Conservation (phyloP, 2,888 invertebrate genomes). For the Drosophila acutilabella region DNA sequence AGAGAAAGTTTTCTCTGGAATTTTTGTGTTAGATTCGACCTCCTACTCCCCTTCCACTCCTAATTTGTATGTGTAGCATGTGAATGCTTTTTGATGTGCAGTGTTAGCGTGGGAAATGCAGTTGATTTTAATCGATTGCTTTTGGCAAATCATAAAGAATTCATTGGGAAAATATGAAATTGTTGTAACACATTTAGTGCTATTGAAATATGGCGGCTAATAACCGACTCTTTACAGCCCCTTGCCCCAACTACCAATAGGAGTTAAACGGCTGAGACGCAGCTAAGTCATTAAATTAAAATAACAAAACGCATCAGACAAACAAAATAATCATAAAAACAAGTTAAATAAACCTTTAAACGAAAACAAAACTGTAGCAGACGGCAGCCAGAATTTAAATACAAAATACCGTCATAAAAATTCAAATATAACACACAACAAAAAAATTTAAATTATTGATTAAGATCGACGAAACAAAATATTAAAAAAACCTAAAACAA, state of each 20-base stretch:
- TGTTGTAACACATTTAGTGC: conserved; percentile 31
- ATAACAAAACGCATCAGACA: conserved; percentile 60
- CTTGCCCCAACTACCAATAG: conserved; percentile 48
- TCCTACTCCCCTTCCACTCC: neutral
- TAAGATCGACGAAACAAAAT: conserved; percentile 73
- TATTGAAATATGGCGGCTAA: conserved; percentile 44
- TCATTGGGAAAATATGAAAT: conserved; percentile 26
- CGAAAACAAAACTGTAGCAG: conserved; percentile 42
- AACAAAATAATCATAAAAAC: conserved; percentile 52
- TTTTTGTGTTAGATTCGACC: conserved; percentile 27
- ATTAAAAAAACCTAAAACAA: conserved; percentile 53
- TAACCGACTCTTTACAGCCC: conserved; percentile 34
- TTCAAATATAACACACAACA: conserved; percentile 59
- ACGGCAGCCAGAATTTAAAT: conserved; percentile 60
- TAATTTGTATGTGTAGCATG: conserved; percentile 54
- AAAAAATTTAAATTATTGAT: conserved; percentile 79
- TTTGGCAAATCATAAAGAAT: conserved; percentile 55
- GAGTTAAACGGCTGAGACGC: conserved; percentile 36
- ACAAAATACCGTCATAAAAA: conserved; percentile 66
- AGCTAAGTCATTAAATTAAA: conserved; percentile 59
- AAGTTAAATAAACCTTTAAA: conserved; percentile 39
- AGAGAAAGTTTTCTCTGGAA: conserved; percentile 63
- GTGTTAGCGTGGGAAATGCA: conserved; percentile 69
- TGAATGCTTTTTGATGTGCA: conserved; percentile 43
- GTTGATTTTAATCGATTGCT: conserved; percentile 12